These are phyloP conservation scores for Rhynchophorus ferrugineus DNA, from an alignment of 1,140 invertebrate species.

Conservation along the genomic window DNA sequence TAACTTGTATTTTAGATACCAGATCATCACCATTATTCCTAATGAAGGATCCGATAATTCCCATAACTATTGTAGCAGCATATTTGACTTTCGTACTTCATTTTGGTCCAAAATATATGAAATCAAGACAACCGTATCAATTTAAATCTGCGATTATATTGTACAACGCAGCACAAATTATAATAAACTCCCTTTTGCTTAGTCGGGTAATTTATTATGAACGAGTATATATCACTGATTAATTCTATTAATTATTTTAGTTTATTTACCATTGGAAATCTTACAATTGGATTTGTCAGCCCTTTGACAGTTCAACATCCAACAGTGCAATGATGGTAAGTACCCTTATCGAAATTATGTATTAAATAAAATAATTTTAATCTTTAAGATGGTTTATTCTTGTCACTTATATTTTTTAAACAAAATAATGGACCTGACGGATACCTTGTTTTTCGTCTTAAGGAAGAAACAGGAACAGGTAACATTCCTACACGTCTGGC, in stretches of 20 bases:
- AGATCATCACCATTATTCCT: slow-evolving; percentile 16
- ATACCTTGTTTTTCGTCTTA: slow-evolving; percentile 85
- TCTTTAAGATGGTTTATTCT: too few relatives aligned
- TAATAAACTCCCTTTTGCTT: slow-evolving; percentile 67
- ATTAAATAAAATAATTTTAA: too few relatives aligned
- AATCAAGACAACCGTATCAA: slow-evolving; percentile 62
- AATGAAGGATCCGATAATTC: slow-evolving; percentile 36
- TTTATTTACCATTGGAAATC: too few relatives aligned
- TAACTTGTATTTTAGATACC: slow-evolving; percentile 25
- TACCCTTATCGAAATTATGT: too few relatives aligned
- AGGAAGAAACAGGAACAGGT: slow-evolving; percentile 80
- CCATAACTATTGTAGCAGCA: slow-evolving; percentile 53
- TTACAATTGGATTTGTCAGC: too few relatives aligned
- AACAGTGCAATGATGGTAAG: too few relatives aligned
- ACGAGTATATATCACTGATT: too few relatives aligned
- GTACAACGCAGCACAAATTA: slow-evolving; percentile 76
- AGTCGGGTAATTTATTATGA: slow-evolving; percentile 48
- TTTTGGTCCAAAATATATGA: slow-evolving; percentile 60
- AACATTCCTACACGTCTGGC: slow-evolving; percentile 83
- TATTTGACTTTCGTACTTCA: slow-evolving; percentile 58
- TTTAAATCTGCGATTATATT: slow-evolving; percentile 66
- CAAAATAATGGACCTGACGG: slow-evolving; percentile 83
- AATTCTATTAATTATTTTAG: too few relatives aligned
- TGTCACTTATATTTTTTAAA: slow-evolving; percentile 90
- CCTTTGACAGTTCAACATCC: too few relatives aligned